These are phyloP conservation scores for Entomobrya multifasciata DNA, from an alignment of 2,888 invertebrate species.

Conservation along the genomic window DNA sequence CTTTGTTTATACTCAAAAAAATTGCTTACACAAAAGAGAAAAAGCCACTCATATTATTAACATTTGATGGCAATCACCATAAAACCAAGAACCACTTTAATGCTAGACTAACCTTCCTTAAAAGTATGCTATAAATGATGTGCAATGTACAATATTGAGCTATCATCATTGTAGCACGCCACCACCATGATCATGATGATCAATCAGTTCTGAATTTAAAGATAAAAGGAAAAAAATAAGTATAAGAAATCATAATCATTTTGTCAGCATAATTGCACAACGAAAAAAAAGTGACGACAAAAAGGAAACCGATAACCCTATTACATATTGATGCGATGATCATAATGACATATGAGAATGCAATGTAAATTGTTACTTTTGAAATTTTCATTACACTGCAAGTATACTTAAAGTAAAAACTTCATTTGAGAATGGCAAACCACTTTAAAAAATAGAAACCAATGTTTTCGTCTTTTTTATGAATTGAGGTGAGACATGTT, in stretches of 20 bases:
- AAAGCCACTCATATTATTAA: conserved; percentile 28
- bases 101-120: conserved; percentile 20
- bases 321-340: conserved; percentile 41
- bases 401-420: background rate
- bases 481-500: too few relatives aligned
- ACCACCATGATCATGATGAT: too few relatives aligned
- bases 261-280: conserved; percentile 32
- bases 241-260: conserved; percentile 16
- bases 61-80: conserved; percentile 6
- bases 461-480: too few relatives aligned
- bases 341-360: too few relatives aligned
- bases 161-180: too few relatives aligned
- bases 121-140: background rate
- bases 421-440: too few relatives aligned
- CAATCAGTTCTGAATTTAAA: conserved; percentile 12
- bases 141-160: background rate
- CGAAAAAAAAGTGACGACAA: conserved; percentile 24
- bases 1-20: conserved; percentile 33
- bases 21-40: too few relatives aligned
- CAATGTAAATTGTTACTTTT: background rate
- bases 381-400: background rate
- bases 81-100: conserved; percentile 53
- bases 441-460: too few relatives aligned
- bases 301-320: conserved; percentile 60
- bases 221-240: too few relatives aligned